A percentile compares a stretch with the other conserved stretches of the same genome.
Evolutionary conservation across 30 jellyfish, hydroid and myxozoan species (phyloP).

Genomic region (Turritopsis dohrnii): DNA sequence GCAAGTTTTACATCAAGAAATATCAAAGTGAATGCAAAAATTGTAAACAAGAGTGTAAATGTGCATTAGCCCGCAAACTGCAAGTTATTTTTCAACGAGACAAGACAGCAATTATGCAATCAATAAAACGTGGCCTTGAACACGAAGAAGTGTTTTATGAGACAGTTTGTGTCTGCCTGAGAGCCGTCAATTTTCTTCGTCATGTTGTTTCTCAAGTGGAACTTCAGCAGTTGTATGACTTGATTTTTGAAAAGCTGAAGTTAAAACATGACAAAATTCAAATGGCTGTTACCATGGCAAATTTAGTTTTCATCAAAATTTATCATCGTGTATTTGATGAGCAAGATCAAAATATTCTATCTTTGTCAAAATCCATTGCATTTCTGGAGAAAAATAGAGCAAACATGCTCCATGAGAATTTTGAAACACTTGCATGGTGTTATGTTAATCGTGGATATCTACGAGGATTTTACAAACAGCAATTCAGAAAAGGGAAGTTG

Average conservation of each 20-base stretch:
- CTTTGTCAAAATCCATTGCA: not conserved
- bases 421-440: slow-evolving; percentile 4
- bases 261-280: not conserved
- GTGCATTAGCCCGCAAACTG: not conserved
- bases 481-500: not conserved
- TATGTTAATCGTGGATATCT: slow-evolving; percentile 17
- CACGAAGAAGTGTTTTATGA: not conserved
- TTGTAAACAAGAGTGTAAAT: not conserved
- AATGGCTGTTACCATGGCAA: slow-evolving; percentile 15
- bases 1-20: not conserved
- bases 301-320: slow-evolving; percentile 13
- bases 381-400: not conserved
- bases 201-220: slow-evolving; percentile 4
- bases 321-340: not conserved
- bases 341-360: not conserved
- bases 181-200: slow-evolving; percentile 16
- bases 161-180: not conserved
- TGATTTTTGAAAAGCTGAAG: not conserved
- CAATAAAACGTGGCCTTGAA: slow-evolving; percentile 17
- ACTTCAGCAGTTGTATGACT: slow-evolving; percentile 1
- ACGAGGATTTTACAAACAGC: slow-evolving; percentile 4
- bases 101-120: not conserved
- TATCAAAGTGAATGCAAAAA: slow-evolving; percentile 6
- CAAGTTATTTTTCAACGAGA: slow-evolving; percentile 4
- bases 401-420: not conserved